Percentiles rank a stretch among this genome's conserved stretches.
These are phyloP conservation scores for Lepidocyrtoides sp. DNA, from an alignment of 2,888 invertebrate genomes.

Conservation along the genomic window DNA sequence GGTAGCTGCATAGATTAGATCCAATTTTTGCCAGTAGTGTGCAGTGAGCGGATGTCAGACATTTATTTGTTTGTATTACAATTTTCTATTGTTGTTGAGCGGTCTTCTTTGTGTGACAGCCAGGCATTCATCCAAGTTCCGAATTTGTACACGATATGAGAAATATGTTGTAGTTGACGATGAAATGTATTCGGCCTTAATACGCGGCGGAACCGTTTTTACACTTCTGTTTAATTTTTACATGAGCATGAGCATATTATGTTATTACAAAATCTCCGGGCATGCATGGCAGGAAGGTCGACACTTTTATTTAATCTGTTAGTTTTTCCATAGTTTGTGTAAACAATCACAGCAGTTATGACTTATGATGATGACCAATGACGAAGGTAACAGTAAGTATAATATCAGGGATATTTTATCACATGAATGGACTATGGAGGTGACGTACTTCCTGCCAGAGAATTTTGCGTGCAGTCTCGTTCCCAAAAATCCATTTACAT, in stretches of 20 bases:
- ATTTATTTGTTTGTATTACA: background rate
- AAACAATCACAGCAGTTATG: no score
- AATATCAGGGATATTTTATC: no score
- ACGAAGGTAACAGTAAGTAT: no score
- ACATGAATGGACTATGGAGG: no score
- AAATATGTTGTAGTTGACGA: no score
- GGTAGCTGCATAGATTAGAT: background rate
- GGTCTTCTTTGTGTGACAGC: background rate
- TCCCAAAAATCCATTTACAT: no score
- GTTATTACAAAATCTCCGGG: background rate
- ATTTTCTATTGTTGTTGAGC: constrained; percentile 11
- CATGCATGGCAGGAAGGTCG: background rate
- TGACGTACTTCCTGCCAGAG: no score
- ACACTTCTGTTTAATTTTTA: background rate
- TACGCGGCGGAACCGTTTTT: background rate
- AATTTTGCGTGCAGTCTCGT: no score
- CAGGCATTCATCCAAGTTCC: background rate
- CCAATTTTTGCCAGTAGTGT: background rate
- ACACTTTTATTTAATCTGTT: background rate
- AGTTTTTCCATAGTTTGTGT: background rate
- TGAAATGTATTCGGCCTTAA: background rate
- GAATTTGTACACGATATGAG: background rate
- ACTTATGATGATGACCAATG: no score
- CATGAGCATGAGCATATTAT: background rate
- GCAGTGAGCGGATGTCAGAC: background rate